Base-by-base conservation (phyloP, 2,113 vertebrate species). In the Phalacrocorax pelagicus region DNA sequence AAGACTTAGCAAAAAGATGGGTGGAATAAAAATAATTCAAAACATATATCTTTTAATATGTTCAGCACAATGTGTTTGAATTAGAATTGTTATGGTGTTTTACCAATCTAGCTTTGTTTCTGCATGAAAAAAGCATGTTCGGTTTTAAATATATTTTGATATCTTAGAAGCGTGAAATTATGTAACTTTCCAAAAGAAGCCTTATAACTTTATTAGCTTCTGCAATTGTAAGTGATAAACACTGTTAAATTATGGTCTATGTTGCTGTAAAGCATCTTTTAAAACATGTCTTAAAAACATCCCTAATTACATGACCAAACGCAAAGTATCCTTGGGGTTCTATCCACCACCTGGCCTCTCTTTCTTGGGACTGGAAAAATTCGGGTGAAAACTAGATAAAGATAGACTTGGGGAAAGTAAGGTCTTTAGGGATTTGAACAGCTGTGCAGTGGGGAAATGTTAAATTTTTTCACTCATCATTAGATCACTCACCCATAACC, bases 331-430 rank as follows among this genome's bases (percentile, higher is more conserved):
- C 86, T 95, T 82, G 26, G n/a, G 69, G 62, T 96, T 55, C 54
- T 59, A 88, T 96, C 75, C 77, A 88, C 85, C 92, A 97, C 86
- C 96, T 97, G 94, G 88, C 63, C 86, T 96, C 70, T 52, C 94
- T 89, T 91, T 42, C 83, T 77, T 52, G 26, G 55, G 93, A 96
- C 32, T 95, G 65, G 72, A 95, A 94, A 97, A 94, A 91, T 92
- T 97, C 94, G 92, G 63, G 91, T 94, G 88, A 92, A 92, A 96
- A 96, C 34, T 81, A 40, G 26, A 82, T 97, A 95, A 94, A 73
- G 73, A 94, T 51, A 95, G 86, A 75, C 58, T 46, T 38, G 58
- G 14, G 18, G 59, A 83, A 82, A 93, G 42, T 59, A 92, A 96
- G 52, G 44, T 89, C 92, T 96, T 94, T 51, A 87, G 58, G 46